A percentile compares a stretch with the other conserved stretches of the same genome.
phyloP scores from a whole-genome alignment of 2,797 vertebrate genomes.

The Acanthurus leucopareius region DNA sequence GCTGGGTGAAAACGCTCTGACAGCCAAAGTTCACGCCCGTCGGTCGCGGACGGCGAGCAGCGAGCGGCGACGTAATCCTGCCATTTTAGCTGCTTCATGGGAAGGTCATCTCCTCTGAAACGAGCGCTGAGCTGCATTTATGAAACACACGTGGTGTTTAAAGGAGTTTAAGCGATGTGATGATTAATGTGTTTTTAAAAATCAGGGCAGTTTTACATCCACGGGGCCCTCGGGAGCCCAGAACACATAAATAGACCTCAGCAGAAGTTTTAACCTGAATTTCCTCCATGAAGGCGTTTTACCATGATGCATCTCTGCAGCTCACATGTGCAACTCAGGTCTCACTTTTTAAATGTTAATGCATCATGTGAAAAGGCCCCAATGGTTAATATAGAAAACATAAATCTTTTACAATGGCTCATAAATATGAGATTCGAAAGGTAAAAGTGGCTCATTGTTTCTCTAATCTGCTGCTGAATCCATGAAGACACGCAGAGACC shows the following conservation, averaged over 20 bases:
- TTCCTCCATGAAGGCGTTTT: constrained; percentile 5
- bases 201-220: constrained; percentile 5
- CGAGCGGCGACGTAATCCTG: background rate
- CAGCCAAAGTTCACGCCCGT: constrained; percentile 24
- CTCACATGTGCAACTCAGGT: background rate
- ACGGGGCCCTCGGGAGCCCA: background rate
- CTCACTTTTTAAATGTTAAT: too few relatives aligned
- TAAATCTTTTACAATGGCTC: too few relatives aligned
- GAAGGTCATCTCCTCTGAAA: background rate
- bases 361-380: background rate
- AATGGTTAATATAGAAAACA: too few relatives aligned
- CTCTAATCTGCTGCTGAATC: too few relatives aligned
- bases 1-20: constrained; percentile 25
- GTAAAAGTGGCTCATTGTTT: too few relatives aligned
- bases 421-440: too few relatives aligned
- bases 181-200: background rate
- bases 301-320: background rate
- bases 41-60: background rate
- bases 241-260: constrained; percentile 19
- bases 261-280: constrained; percentile 16
- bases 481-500: too few relatives aligned
- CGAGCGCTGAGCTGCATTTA: background rate
- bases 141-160: background rate
- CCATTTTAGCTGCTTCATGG: background rate
- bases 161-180: background rate